Conservation (phyloP, 2,113 vertebrate genomes). For the Hippocampus barbouri region DNA sequence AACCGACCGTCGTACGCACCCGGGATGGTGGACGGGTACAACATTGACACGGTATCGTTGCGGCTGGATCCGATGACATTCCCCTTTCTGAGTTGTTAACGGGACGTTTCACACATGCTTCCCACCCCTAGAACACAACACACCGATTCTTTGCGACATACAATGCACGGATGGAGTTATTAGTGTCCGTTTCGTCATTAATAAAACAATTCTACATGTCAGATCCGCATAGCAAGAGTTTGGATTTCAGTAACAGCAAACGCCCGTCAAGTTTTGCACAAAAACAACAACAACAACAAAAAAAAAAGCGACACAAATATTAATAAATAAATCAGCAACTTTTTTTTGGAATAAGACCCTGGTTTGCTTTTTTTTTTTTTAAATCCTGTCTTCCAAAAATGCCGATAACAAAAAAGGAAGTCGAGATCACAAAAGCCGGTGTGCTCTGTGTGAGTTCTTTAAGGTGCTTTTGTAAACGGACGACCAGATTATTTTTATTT, state of each 20-base stretch:
- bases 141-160: constrained; percentile 28
- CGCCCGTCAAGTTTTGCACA: constrained; percentile 69
- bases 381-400: background rate
- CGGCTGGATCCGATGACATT: background rate
- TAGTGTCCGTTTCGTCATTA: constrained; percentile 9
- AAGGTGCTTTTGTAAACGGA: constrained; percentile 78
- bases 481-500: constrained; percentile 52
- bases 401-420: constrained; percentile 48
- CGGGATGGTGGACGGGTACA: background rate
- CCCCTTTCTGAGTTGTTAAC: background rate
- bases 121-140: constrained; percentile 35
- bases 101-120: background rate
- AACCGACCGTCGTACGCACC: constrained; percentile 32
- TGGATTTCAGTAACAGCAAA: constrained; percentile 73
- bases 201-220: constrained; percentile 69
- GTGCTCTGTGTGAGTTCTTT: constrained; percentile 72
- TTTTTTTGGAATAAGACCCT: constrained; percentile 73
- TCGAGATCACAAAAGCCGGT: constrained; percentile 71
- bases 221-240: constrained; percentile 63
- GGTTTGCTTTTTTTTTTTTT: constrained; percentile 62
- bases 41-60: background rate
- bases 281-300: constrained; percentile 24
- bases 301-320: constrained; percentile 66
- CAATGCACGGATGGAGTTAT: constrained; percentile 68
- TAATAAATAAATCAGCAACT: constrained; percentile 73